These are phyloP conservation scores for Amyelois transitella DNA, from an alignment of 1,140 invertebrate species.

Conservation along the genomic window DNA sequence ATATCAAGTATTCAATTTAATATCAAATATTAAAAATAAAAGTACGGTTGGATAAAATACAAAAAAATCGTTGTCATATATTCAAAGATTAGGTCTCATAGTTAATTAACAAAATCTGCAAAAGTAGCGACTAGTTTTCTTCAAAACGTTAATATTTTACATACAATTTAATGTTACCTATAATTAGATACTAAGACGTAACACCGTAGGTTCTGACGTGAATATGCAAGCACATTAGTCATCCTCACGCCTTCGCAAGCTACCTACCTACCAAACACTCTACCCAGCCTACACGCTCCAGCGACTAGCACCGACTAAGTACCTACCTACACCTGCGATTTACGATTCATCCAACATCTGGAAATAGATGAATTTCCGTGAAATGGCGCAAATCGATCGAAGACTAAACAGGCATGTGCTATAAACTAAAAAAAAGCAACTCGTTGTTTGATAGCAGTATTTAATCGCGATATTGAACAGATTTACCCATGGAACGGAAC, in stretches of 20 bases:
- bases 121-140: too few species aligned
- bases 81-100: too few species aligned
- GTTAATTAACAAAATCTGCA: too few species aligned
- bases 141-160: background rate
- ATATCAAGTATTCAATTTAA: too few species aligned
- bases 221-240: slow-evolving; percentile 9
- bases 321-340: background rate
- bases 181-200: background rate
- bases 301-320: background rate
- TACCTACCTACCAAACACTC: background rate
- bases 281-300: slow-evolving; percentile 6
- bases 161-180: background rate
- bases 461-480: too few species aligned
- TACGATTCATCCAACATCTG: background rate
- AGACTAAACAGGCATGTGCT: background rate
- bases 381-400: background rate
- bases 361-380: background rate
- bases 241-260: slow-evolving; percentile 6
- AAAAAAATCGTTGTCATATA: too few species aligned
- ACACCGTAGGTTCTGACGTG: slow-evolving; percentile 8
- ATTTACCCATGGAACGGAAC: too few species aligned
- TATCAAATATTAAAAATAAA: too few species aligned
- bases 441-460: too few species aligned
- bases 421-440: background rate
- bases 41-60: too few species aligned